phyloP scores from a whole-genome alignment of 2,113 vertebrate genomes.

The Urocolius indicus region DNA sequence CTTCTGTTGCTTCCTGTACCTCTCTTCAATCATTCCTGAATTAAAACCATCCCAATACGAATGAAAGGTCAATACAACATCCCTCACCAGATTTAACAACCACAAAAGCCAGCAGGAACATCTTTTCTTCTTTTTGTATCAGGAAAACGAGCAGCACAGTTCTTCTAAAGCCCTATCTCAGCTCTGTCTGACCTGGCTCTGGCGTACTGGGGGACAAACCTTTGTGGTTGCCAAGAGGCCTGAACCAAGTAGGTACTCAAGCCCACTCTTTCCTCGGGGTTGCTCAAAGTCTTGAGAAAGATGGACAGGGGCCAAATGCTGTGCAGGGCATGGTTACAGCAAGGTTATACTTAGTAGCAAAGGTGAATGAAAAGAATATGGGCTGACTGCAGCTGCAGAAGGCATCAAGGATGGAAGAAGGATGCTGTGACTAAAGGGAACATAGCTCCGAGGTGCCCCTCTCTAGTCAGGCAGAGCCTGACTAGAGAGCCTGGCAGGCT shows the following conservation, averaged over 20 bases:
- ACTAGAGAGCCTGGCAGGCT: neutral
- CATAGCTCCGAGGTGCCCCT: neutral
- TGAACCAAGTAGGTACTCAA: neutral
- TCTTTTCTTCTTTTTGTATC: neutral
- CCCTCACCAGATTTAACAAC: neutral
- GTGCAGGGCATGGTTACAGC: fast-evolving
- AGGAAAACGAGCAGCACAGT: neutral
- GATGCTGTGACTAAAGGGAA: neutral
- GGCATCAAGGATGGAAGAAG: neutral
- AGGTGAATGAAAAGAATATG: neutral
- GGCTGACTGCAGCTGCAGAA: neutral
- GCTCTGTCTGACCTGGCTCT: neutral
- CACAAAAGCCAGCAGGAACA: neutral
- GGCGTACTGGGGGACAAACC: neutral
- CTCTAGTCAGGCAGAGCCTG: neutral
- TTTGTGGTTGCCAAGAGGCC: neutral
- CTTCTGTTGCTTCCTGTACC: neutral
- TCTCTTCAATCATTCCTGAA: neutral
- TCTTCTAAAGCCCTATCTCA: neutral
- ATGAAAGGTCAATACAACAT: neutral
- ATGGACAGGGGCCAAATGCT: neutral
- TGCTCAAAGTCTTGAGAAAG: neutral
- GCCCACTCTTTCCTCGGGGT: neutral
- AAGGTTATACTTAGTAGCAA: neutral
- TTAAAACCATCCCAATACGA: neutral